Conservation (phyloP, 2,888 invertebrate species). For the Drosophila kambysellisi region DNA sequence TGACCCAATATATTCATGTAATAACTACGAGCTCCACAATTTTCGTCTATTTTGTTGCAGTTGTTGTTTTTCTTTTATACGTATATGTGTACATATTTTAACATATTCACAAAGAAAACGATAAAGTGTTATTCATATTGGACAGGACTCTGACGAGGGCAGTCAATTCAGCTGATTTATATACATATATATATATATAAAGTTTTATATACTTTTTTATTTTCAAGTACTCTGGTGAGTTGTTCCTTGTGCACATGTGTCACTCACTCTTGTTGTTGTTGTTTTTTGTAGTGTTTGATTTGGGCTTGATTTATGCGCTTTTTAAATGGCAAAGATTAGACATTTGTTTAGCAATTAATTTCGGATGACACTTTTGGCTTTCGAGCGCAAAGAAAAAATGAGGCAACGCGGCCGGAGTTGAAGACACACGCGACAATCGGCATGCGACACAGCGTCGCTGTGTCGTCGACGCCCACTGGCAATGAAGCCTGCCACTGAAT, state of each 20-base stretch:
- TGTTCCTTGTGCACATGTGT: neutral
- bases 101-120: slow-evolving; percentile 35
- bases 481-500: slow-evolving; percentile 16
- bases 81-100: slow-evolving; percentile 7
- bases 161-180: neutral
- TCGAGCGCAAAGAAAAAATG: slow-evolving; percentile 38
- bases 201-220: neutral
- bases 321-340: slow-evolving; percentile 82
- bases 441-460: neutral
- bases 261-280: slow-evolving; percentile 13
- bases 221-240: neutral
- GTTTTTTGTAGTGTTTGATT: slow-evolving; percentile 62
- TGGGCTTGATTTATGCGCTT: slow-evolving; percentile 78
- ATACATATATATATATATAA: neutral
- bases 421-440: slow-evolving; percentile 41
- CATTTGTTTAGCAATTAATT: slow-evolving; percentile 82
- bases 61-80: slow-evolving; percentile 11
- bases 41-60: slow-evolving; percentile 11
- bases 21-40: slow-evolving; percentile 30
- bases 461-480: slow-evolving; percentile 43
- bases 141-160: neutral
- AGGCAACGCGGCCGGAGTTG: slow-evolving; percentile 30
- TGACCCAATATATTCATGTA: slow-evolving; percentile 42
- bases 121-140: slow-evolving; percentile 18
- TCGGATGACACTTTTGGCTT: slow-evolving; percentile 68